Evolutionary conservation across 2,888 invertebrate genomes (phyloP).

Genomic region (Eretmocerus hayati): DNA sequence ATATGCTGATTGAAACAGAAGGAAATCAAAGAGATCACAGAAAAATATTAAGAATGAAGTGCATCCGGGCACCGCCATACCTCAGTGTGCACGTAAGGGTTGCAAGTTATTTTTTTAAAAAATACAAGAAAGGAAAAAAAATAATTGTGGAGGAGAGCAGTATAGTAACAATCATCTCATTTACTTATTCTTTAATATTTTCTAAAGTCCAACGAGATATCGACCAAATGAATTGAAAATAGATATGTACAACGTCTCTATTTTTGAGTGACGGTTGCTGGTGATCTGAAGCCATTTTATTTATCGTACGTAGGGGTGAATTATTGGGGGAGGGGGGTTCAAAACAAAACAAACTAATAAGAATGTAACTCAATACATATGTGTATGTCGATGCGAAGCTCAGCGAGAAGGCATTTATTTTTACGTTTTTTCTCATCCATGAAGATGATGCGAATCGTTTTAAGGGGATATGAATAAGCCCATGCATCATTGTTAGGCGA

Average conservation of each 20-base stretch:
- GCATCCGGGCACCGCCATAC: too few species aligned
- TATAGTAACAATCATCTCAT: slow-evolving; percentile 16
- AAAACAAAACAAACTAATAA: background rate
- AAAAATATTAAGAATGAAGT: too few species aligned
- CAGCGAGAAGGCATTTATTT: slow-evolving; percentile 23
- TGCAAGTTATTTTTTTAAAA: slow-evolving; percentile 22
- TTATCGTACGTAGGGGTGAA: slow-evolving; percentile 12
- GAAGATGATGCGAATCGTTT: too few species aligned
- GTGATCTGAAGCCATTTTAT: slow-evolving; percentile 20
- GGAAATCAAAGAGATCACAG: too few species aligned
- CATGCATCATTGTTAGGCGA: too few species aligned
- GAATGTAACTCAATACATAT: slow-evolving; percentile 13
- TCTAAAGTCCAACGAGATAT: slow-evolving; percentile 15
- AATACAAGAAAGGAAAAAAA: slow-evolving; percentile 15
- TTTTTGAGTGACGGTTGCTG: slow-evolving; percentile 3
- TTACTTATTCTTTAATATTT: slow-evolving; percentile 18
- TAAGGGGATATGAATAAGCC: too few species aligned
- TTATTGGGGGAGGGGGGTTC: slow-evolving; percentile 9
- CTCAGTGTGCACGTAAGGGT: too few species aligned
- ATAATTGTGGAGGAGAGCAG: slow-evolving; percentile 14
- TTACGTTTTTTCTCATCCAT: background rate
- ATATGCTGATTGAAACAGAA: too few species aligned
- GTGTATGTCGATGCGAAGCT: slow-evolving; percentile 25
- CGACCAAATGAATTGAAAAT: slow-evolving; percentile 17
- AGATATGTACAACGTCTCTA: slow-evolving; percentile 20